phyloP scores from a whole-genome alignment of 2,888 invertebrate genomes.

The Lissonota sp. region DNA sequence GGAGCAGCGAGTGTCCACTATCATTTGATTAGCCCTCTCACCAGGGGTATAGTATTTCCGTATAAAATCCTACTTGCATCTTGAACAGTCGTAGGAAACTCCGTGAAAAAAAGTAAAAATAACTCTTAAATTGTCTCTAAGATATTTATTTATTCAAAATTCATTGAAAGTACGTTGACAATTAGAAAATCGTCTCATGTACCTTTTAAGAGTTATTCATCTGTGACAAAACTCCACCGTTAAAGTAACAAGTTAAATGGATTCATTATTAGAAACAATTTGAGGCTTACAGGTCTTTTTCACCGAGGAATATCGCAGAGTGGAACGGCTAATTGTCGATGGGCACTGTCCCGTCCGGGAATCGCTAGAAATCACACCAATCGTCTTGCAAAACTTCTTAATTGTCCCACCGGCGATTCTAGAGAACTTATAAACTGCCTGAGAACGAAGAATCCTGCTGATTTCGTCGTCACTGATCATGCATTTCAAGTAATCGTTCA shows the following conservation, averaged over 20 bases:
- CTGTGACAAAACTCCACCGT: background rate
- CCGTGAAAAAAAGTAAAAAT: too few species aligned
- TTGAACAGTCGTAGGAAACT: too few species aligned
- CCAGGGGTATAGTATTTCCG: too few species aligned
- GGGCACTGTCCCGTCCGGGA: conserved; percentile 87
- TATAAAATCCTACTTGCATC: too few species aligned
- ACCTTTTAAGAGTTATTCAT: too few species aligned
- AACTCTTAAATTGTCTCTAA: too few species aligned
- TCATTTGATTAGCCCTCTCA: too few species aligned
- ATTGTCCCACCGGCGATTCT: conserved; percentile 86
- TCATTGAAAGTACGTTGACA: too few species aligned
- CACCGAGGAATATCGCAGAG: conserved; percentile 91
- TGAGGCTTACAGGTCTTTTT: conserved; percentile 86
- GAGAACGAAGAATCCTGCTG: conserved; percentile 86
- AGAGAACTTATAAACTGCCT: conserved; percentile 87
- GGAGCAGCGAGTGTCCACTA: conserved; percentile 89
- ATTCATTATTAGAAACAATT: background rate
- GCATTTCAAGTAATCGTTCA: conserved; percentile 84
- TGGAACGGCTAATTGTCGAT: conserved; percentile 88
- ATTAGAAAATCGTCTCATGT: too few species aligned
- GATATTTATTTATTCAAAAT: too few species aligned
- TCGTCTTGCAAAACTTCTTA: conserved; percentile 86
- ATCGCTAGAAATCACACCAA: conserved; percentile 86
- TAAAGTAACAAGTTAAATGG: too few species aligned
- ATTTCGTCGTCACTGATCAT: conserved; percentile 88